phyloP scores from a whole-genome alignment of 2,888 invertebrate genomes.

The Strigamia maritima region DNA sequence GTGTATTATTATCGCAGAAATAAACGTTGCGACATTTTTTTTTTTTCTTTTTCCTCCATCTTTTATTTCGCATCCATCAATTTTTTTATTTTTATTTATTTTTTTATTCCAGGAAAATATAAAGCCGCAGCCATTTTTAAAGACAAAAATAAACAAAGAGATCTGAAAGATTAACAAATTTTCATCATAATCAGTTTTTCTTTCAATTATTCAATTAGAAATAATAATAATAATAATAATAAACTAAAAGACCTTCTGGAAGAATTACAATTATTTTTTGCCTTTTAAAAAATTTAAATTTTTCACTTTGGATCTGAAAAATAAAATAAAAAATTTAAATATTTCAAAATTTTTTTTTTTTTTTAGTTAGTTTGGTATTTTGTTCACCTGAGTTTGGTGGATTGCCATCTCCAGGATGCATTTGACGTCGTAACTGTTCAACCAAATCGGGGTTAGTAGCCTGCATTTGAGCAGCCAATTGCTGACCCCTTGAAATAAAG shows the following conservation, averaged over 20 bases:
- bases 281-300: background rate
- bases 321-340: background rate
- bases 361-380: background rate
- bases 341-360: background rate
- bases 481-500: constrained; percentile 65
- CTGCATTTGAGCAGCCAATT: constrained; percentile 77
- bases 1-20: too few relatives aligned
- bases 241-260: background rate
- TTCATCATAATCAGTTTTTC: background rate
- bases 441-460: constrained; percentile 76
- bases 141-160: background rate
- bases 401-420: constrained; percentile 48
- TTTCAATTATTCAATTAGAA: too few relatives aligned
- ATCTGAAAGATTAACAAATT: background rate
- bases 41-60: background rate
- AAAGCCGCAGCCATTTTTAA: background rate
- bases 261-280: background rate
- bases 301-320: background rate
- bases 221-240: background rate
- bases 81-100: too few relatives aligned
- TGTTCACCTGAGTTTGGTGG: constrained; percentile 16
- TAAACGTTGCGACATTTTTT: too few relatives aligned
- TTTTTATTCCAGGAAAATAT: background rate
- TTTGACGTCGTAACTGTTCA: constrained; percentile 67
- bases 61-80: background rate